Evolutionary conservation across 2,888 invertebrate species (phyloP).

Genomic region (Pinctada fucata): DNA sequence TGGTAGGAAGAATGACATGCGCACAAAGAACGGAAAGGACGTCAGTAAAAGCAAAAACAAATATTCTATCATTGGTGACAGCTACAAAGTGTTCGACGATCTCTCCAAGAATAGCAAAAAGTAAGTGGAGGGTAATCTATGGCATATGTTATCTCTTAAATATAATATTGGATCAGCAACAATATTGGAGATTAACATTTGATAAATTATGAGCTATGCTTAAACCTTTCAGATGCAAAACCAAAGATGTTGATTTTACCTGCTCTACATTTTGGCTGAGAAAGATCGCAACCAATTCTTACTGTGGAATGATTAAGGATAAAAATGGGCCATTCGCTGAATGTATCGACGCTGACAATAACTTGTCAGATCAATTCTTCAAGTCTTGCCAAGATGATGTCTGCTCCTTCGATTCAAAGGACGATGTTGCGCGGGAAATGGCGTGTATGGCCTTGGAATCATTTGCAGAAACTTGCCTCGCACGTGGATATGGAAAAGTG

Average conservation of each 20-base stretch:
- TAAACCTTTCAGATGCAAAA: slow-evolving; percentile 15
- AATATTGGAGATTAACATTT: too few species aligned
- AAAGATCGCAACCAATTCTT: slow-evolving; percentile 6
- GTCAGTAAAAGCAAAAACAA: slow-evolving; percentile 37
- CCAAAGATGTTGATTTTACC: slow-evolving; percentile 7
- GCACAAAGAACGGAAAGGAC: slow-evolving; percentile 43
- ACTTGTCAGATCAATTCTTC: slow-evolving; percentile 31
- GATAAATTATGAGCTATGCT: too few species aligned
- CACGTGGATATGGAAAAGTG: slow-evolving; percentile 21
- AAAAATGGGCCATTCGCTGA: slow-evolving; percentile 55
- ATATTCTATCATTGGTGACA: slow-evolving; percentile 44
- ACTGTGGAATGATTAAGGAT: slow-evolving; percentile 35
- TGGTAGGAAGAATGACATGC: slow-evolving; percentile 44
- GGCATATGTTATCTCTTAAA: background rate
- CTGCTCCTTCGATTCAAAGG: slow-evolving; percentile 25
- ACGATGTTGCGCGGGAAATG: slow-evolving; percentile 10
- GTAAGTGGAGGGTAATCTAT: slow-evolving; percentile 12
- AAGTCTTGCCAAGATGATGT: slow-evolving; percentile 37
- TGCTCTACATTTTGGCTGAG: slow-evolving; percentile 6
- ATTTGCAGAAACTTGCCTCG: slow-evolving; percentile 33
- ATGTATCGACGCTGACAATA: slow-evolving; percentile 49
- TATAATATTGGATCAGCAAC: background rate
- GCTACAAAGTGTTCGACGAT: slow-evolving; percentile 54
- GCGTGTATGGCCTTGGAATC: slow-evolving; percentile 31
- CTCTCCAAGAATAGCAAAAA: slow-evolving; percentile 24